Percentiles rank a stretch among this genome's conserved stretches.
Evolutionary conservation across 2,888 invertebrate genomes (phyloP).

Genomic region (Meandrusa payeni): DNA sequence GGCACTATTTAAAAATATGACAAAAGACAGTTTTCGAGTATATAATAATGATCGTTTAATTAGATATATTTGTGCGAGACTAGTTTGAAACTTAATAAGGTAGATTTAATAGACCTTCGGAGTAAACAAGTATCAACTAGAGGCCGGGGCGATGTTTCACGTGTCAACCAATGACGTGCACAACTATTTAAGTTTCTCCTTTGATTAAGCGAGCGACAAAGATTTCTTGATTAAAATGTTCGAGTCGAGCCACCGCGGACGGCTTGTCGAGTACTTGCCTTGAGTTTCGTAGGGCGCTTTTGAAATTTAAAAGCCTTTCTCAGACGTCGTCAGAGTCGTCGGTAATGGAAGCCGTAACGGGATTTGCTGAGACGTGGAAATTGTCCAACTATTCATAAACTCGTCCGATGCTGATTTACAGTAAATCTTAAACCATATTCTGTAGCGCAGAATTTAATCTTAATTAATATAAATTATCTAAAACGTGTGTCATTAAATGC

Average conservation of each 20-base stretch:
- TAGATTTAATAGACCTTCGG: conserved; percentile 2
- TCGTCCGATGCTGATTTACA: conserved; percentile 4
- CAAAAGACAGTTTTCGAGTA: no score
- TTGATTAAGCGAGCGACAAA: conserved; percentile 58
- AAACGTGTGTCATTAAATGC: no score
- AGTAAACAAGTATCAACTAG: conserved; percentile 1
- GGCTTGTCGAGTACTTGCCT: conserved; percentile 32
- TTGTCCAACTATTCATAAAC: conserved; percentile 28
- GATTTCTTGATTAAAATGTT: conserved; percentile 66
- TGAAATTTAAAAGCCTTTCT: conserved; percentile 46
- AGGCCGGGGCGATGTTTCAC: conserved; percentile 11
- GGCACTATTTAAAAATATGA: no score
- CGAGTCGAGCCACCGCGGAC: conserved; percentile 36
- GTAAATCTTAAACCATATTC: not conserved
- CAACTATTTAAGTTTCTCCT: conserved; percentile 56
- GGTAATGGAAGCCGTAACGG: conserved; percentile 27
- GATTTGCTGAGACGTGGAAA: conserved; percentile 26
- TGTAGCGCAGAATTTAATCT: not conserved
- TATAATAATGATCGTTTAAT: no score
- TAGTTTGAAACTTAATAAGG: conserved; percentile 2
- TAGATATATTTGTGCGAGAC: conserved; percentile 1
- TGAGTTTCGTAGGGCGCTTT: conserved; percentile 43
- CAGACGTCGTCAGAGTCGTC: conserved; percentile 30
- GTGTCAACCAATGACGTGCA: conserved; percentile 30
- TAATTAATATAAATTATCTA: no score